Evolutionary conservation across 2,797 vertebrate species (phyloP).

Genomic region (Clarias laeviceps): DNA sequence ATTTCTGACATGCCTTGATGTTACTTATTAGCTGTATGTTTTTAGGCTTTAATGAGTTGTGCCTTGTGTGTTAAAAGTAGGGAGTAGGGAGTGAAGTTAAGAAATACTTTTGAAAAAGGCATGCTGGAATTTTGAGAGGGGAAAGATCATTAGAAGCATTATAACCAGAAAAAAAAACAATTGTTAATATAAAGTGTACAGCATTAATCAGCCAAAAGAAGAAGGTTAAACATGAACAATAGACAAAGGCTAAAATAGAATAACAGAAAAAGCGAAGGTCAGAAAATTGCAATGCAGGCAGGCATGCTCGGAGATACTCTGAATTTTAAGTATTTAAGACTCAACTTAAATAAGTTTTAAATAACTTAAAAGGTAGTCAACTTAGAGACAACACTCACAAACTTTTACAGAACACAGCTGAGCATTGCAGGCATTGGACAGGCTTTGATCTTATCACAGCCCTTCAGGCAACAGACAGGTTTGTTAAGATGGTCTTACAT

Average conservation of each 20-base stretch:
- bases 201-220: not conserved
- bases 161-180: not conserved
- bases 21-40: not conserved
- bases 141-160: not conserved
- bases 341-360: no score
- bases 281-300: not conserved
- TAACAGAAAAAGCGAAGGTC: not conserved
- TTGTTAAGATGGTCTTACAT: conserved; percentile 76
- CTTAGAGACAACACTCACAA: not conserved
- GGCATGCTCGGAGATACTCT: not conserved
- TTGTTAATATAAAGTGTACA: not conserved
- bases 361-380: no score
- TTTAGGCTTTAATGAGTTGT: not conserved
- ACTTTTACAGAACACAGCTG: conserved; percentile 31
- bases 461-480: conserved; percentile 25
- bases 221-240: not conserved
- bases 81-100: not conserved
- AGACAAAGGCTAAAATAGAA: not conserved
- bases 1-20: not conserved
- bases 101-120: not conserved
- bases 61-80: not conserved
- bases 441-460: conserved; percentile 14
- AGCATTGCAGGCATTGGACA: conserved; percentile 26
- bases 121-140: not conserved
- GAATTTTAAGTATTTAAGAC: not conserved